A percentile compares a stretch with the other conserved stretches of the same genome.
Evolutionary conservation across 1,140 invertebrate genomes (phyloP).

Genomic region (Bombus sibiricus): DNA sequence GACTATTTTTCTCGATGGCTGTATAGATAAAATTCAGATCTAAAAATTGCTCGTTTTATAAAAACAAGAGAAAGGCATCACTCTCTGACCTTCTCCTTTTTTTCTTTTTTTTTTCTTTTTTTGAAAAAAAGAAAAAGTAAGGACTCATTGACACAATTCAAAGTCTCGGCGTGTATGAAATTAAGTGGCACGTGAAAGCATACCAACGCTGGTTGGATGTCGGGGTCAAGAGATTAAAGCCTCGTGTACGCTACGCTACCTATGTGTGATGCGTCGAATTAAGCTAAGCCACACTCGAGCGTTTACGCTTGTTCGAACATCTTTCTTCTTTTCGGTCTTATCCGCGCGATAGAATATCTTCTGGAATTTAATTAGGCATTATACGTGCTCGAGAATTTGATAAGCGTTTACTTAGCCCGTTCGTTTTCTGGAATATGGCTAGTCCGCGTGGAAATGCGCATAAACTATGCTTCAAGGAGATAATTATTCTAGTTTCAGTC

Average conservation of each 20-base stretch:
- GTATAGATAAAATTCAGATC: not conserved
- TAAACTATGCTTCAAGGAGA: not conserved
- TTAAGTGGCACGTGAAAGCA: conserved; percentile 37
- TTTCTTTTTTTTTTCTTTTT: not conserved
- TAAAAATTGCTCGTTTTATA: not conserved
- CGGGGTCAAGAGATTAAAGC: conserved; percentile 49
- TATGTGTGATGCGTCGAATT: not conserved
- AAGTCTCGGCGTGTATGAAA: conserved; percentile 26
- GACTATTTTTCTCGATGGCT: too few species aligned
- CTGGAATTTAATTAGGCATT: not conserved
- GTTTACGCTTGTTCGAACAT: not conserved
- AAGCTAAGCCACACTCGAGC: not conserved
- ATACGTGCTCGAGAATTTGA: not conserved
- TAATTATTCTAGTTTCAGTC: not conserved
- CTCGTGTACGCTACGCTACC: not conserved
- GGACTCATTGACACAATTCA: conserved; percentile 39
- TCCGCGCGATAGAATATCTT: not conserved
- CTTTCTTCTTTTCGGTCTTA: not conserved
- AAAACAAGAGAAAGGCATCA: not conserved
- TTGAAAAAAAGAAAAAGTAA: not conserved
- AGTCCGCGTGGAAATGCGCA: not conserved
- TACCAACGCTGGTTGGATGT: conserved; percentile 31
- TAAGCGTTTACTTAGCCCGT: not conserved
- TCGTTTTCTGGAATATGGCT: too few species aligned
- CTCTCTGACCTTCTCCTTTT: not conserved